A percentile compares a stretch with the other conserved stretches of the same genome.
Evolutionary conservation across 1,140 invertebrate species (phyloP).

Genomic region (Solen grandis): DNA sequence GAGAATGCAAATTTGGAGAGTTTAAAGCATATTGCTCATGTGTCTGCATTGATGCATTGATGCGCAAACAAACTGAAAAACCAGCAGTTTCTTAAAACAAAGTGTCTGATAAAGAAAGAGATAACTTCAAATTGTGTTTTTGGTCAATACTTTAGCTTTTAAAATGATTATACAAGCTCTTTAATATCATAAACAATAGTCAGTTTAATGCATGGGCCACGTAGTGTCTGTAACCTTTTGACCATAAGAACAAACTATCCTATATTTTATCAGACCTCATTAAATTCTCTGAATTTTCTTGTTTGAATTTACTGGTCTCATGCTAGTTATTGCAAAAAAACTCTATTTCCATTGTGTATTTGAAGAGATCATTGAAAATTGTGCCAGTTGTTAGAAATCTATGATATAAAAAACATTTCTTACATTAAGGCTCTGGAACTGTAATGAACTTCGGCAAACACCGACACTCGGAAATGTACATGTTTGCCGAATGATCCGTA

Average conservation of each 20-base stretch:
- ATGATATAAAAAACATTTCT: not conserved
- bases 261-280: not conserved
- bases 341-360: not conserved
- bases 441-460: too few species aligned
- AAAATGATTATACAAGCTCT: not conserved
- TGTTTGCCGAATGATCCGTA: too few species aligned
- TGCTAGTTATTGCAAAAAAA: not conserved
- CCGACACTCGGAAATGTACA: too few species aligned
- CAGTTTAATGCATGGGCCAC: not conserved
- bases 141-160: too few species aligned
- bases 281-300: conserved; percentile 8
- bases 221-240: conserved; percentile 21
- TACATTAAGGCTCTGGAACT: not conserved
- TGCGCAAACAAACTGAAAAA: too few species aligned
- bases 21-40: too few species aligned
- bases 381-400: not conserved
- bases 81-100: too few species aligned
- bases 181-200: not conserved
- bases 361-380: not conserved
- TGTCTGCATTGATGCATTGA: too few species aligned
- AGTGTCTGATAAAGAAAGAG: too few species aligned
- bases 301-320: conserved; percentile 11
- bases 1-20: too few species aligned
- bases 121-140: too few species aligned
- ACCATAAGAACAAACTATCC: conserved; percentile 8